Evolutionary conservation across 2,113 vertebrate species (phyloP), one percentile per base, ranked within the genome.

Genomic region (Ovis canadensis): DNA sequence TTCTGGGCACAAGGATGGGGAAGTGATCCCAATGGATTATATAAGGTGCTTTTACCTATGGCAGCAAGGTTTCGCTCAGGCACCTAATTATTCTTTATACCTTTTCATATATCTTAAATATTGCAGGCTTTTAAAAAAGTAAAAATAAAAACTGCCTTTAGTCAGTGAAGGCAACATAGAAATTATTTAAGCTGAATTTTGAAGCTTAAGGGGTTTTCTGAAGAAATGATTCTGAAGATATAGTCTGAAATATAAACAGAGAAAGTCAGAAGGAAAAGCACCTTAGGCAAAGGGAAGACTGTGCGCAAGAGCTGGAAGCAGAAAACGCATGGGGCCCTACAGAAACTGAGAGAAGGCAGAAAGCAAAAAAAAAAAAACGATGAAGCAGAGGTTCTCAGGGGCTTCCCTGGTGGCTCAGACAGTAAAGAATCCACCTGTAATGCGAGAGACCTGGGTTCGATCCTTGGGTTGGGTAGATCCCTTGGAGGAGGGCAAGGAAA

Each of bases 201-300:
- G 45, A 94, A 78, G 40, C 33, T 74, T 92, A 40, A 90, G 33
- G 33, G 45, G 74, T 93, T 97, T 92, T 95, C 27, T 92, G 57
- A 97, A 17, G 23, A 97, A 96, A 95, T 91, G 4, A 89, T 80
- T 59, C 77, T 86, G 74, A 97, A 96, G 45, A 87, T 91, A 11
- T 8, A 64, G 36, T 84, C 54, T 90, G 33, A 89, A 96, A 94
- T 50, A 78, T 27, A 15, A 40, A 81, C 3, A 27, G 16, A 19
- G 71, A 17, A 19, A 80, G 15, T 45, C 21, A 50, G 12, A 27
- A 74, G 55, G 19, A 78, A 77, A 84, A 67, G 78, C 40, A 2
- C 33, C n/a, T 80, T 78, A 86, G 71, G 25, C 33, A 90, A 95
- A 85, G 55, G 71, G 33, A 64, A 48, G 16, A 54, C 5, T 85